Conservation (phyloP, 2,113 vertebrate genomes). For the Dicrurus megarhynchus region DNA sequence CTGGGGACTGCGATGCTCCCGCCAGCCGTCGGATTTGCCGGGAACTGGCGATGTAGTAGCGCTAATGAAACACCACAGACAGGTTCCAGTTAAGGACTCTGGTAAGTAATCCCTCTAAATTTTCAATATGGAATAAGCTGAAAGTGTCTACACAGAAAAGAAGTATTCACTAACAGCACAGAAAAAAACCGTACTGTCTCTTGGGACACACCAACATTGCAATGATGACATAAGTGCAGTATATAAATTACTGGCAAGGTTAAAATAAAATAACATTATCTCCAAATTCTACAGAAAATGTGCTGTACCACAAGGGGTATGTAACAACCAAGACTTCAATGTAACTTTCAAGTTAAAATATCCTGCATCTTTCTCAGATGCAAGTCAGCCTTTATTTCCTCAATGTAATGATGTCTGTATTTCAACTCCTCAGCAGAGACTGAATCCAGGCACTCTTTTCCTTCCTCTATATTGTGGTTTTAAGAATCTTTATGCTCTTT, state of each 20-base stretch:
- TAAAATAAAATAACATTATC: neutral
- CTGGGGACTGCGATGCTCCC: conserved; percentile 24
- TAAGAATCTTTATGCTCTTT: neutral
- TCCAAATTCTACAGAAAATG: neutral
- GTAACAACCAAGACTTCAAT: neutral
- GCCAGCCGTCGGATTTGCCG: conserved; percentile 42
- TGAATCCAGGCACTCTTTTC: neutral
- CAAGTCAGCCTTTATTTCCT: neutral
- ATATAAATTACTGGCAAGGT: neutral
- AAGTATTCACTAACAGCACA: neutral
- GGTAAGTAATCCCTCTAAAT: neutral
- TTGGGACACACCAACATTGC: neutral
- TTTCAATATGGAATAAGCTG: neutral
- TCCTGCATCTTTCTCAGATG: neutral
- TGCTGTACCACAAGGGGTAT: neutral
- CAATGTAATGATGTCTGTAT: neutral
- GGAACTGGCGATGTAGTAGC: conserved; percentile 58
- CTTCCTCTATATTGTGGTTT: neutral
- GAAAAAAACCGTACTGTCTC: neutral
- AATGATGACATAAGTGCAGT: neutral
- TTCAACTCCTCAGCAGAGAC: neutral
- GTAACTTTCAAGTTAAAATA: neutral
- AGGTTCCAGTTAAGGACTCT: neutral
- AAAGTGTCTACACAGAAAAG: neutral
- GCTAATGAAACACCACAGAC: conserved; percentile 15